Base-by-base conservation (phyloP, 2,888 invertebrate species). In the Drosophila putrida region DNA sequence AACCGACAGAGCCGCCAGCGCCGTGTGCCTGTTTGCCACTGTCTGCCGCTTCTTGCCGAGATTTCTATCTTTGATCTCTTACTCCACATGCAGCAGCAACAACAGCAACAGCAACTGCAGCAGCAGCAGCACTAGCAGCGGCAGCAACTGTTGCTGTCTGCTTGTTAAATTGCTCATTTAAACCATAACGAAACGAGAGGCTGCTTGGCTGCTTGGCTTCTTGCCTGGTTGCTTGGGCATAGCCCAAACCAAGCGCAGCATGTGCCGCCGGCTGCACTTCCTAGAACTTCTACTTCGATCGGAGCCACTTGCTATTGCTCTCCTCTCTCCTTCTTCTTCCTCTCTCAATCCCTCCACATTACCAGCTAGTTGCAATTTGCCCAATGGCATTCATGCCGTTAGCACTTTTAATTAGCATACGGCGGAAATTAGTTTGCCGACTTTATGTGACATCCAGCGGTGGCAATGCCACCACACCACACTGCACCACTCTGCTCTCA, bases 41-140 rank as follows among this genome's bases (percentile, higher is more conserved):
- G 86, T 82, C 86, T 85, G 80, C 86, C 80, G 80, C 88, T 88
- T 83, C 83, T 88, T 88, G 89, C 84, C 71, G 73, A 87, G 91
- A 90, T 90, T 86, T 82, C 82, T 88, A 91, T 90, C 90, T 89
- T 86, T 90, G 91, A 90, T 91, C 91, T 83, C 90, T 90, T 88
- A 90, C 90, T 90, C 89, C 88, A 90, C 90, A 90, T 91, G 90
- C 65, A 87, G 78, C 76, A 68, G 64, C 68, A 54, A 35, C 68
- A 54, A 28, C 59, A 50, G 15, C 61, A 53, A 6, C 62, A 50
- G 20, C 67, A 49, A 31, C 63, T 28, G 9, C 50, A 38, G 49
- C 39, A 27, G 9, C 61, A 35, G 49, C 61, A 43, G 51, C 68
- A 28, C 43, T 54, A 47, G 51, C 55, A 54, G 27, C 66, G 44